Percentiles rank a stretch among this genome's conserved stretches.
Conservation (phyloP, 2,113 vertebrate genomes). For the Menidia beryllina region DNA sequence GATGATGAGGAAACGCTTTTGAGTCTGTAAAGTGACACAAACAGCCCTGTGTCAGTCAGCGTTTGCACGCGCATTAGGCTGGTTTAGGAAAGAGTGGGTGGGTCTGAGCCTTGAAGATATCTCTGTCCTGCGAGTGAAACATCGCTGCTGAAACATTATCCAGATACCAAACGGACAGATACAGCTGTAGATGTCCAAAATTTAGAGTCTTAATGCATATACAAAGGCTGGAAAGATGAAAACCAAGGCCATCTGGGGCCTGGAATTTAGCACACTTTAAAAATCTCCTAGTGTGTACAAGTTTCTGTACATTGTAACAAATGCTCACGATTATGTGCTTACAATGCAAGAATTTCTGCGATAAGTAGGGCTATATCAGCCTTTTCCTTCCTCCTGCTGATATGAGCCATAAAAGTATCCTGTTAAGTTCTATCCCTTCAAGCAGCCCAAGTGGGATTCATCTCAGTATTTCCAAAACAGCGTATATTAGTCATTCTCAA, state of each 20-base stretch:
- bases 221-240: background rate
- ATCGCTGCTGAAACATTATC: slow-evolving; percentile 58
- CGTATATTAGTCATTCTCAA: too few species aligned
- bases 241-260: background rate
- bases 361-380: too few species aligned
- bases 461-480: too few species aligned
- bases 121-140: slow-evolving; percentile 45
- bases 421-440: too few species aligned
- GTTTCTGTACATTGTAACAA: background rate
- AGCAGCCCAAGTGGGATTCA: too few species aligned
- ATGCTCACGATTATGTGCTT: too few species aligned
- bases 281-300: background rate
- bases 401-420: too few species aligned
- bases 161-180: slow-evolving; percentile 53
- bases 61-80: slow-evolving; percentile 1
- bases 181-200: background rate
- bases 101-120: slow-evolving; percentile 32
- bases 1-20: slow-evolving; percentile 5
- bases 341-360: too few species aligned
- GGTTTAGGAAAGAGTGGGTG: slow-evolving; percentile 38
- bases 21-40: background rate
- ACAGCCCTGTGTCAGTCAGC: background rate
- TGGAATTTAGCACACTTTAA: background rate
- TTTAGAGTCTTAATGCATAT: background rate
- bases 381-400: too few species aligned